phyloP scores from a whole-genome alignment of 1,140 invertebrate genomes.

The Eurosta solidaginis region DNA sequence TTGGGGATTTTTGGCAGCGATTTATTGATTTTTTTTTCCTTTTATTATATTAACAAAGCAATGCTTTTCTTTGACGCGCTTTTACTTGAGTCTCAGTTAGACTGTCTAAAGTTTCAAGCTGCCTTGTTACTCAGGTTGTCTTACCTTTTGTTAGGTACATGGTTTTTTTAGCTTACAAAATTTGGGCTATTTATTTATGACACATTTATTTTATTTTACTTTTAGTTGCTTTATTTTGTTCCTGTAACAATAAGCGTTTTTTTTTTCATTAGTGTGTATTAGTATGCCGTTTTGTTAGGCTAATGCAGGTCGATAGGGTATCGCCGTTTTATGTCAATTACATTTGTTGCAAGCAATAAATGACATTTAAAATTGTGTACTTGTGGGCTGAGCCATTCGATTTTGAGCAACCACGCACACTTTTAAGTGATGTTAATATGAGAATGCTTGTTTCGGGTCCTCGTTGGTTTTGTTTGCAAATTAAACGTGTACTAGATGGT shows the following conservation, averaged over 20 bases:
- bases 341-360: slow-evolving; percentile 19
- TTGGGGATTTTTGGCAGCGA: neutral
- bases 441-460: neutral
- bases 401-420: neutral
- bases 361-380: slow-evolving; percentile 14
- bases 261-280: neutral
- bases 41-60: neutral
- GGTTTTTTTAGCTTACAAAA: neutral
- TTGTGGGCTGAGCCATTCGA: neutral
- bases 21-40: neutral
- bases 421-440: neutral
- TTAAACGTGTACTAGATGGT: too few species aligned
- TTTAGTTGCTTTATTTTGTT: neutral
- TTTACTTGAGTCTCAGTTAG: too few species aligned
- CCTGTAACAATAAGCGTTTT: neutral
- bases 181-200: neutral
- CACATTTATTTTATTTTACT: too few species aligned
- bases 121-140: neutral
- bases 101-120: neutral
- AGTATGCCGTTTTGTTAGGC: slow-evolving; percentile 21
- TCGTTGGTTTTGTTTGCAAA: too few species aligned
- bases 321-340: slow-evolving; percentile 13
- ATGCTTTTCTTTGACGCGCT: neutral
- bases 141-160: neutral
- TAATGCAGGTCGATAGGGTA: slow-evolving; percentile 23